These are phyloP conservation scores for Ataeniobius toweri DNA, from an alignment of 2,797 vertebrate genomes.

Conservation along the genomic window DNA sequence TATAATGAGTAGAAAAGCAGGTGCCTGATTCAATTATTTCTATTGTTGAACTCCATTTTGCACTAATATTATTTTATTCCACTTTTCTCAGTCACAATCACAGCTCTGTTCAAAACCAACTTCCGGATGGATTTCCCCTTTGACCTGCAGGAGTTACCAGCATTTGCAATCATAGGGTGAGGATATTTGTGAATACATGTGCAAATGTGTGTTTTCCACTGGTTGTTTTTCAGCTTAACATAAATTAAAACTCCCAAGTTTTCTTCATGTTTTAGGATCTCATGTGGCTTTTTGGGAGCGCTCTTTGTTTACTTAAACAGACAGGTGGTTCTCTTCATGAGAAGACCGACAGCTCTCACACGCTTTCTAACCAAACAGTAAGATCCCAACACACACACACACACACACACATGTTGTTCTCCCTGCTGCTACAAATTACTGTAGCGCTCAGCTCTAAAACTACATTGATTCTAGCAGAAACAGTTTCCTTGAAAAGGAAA, in stretches of 20 bases:
- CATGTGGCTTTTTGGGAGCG: slow-evolving; percentile 93
- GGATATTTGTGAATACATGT: slow-evolving; percentile 13
- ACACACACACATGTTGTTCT: slow-evolving; percentile 1
- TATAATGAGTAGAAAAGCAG: not conserved
- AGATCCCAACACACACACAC: slow-evolving; percentile 63
- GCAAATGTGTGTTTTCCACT: not conserved
- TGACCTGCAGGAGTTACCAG: slow-evolving; percentile 94
- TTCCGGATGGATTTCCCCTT: slow-evolving; percentile 98
- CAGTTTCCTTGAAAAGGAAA: slow-evolving; percentile 32
- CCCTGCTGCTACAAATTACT: slow-evolving; percentile 20
- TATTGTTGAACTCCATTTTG: not conserved
- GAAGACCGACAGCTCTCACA: slow-evolving; percentile 85
- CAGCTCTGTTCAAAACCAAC: slow-evolving; percentile 96
- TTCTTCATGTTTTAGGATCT: slow-evolving; percentile 81
- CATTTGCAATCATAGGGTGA: slow-evolving; percentile 95
- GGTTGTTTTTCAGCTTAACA: not conserved
- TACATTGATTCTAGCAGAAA: slow-evolving; percentile 22
- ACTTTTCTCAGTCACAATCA: slow-evolving; percentile 88
- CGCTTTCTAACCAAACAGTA: slow-evolving; percentile 94
- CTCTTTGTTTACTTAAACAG: slow-evolving; percentile 97
- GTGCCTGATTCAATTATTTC: not conserved
- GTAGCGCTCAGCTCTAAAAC: slow-evolving; percentile 6
- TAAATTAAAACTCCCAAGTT: not conserved
- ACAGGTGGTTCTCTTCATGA: slow-evolving; percentile 93
- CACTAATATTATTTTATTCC: not conserved